Percentiles rank a stretch among this genome's conserved stretches.
phyloP scores from a whole-genome alignment of 1,140 invertebrate species.

The Orchesella cincta region DNA sequence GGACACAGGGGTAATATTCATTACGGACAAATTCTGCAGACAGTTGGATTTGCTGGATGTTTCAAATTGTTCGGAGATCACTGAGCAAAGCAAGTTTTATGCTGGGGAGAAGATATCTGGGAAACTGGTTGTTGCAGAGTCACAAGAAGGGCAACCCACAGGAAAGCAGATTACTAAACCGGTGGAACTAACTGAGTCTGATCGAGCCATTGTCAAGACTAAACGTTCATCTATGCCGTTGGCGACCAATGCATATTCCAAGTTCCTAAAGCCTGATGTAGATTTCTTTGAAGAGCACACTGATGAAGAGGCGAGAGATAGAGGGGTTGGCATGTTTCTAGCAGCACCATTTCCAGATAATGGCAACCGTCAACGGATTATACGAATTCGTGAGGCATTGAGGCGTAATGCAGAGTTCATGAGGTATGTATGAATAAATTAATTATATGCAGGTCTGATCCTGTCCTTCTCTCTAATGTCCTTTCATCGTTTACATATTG shows the following conservation, averaged over 20 bases:
- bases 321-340: not conserved
- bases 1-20: conserved; percentile 5
- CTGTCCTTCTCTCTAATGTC: too few relatives aligned
- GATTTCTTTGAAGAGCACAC: conserved; percentile 13
- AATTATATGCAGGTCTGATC: too few relatives aligned
- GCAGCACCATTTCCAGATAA: not conserved
- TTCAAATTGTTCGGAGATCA: conserved; percentile 22
- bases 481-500: too few relatives aligned
- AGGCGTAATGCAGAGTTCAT: not conserved
- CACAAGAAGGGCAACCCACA: not conserved
- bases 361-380: not conserved
- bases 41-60: conserved; percentile 32
- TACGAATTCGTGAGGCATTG: not conserved
- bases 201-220: conserved; percentile 7
- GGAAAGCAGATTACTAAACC: not conserved
- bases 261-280: not conserved
- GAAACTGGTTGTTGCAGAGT: not conserved
- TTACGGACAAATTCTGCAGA: not conserved
- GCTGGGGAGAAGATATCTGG: conserved; percentile 30
- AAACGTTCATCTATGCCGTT: not conserved
- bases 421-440: too few relatives aligned
- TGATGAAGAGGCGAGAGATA: not conserved
- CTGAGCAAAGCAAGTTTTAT: conserved; percentile 35
- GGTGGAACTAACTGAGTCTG: not conserved
- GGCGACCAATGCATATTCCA: not conserved